Percentiles rank a stretch among this genome's conserved stretches.
These are phyloP conservation scores for Axis porcinus DNA, from an alignment of 2,113 vertebrate species.

Conservation along the genomic window DNA sequence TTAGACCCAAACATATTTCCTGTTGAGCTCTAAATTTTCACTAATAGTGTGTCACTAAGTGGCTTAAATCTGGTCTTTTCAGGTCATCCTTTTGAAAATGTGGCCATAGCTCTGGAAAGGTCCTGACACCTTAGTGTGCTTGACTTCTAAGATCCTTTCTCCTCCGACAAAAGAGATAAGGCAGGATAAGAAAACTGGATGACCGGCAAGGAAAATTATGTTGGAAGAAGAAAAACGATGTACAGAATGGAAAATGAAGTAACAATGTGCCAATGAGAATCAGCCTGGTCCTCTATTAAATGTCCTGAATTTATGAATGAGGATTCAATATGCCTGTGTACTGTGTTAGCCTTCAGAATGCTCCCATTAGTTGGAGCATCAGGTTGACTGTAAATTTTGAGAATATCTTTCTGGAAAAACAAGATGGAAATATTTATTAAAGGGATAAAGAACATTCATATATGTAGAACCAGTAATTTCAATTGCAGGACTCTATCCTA, in stretches of 20 bases:
- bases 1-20: background rate
- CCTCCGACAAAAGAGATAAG: background rate
- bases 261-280: background rate
- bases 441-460: constrained; percentile 6
- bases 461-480: constrained; percentile 19
- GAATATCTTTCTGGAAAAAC: constrained; percentile 33
- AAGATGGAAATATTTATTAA: constrained; percentile 39
- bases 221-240: background rate
- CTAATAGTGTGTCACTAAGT: background rate
- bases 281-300: background rate
- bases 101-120: background rate
- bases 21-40: background rate
- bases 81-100: background rate
- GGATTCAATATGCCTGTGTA: background rate
- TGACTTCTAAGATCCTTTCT: background rate
- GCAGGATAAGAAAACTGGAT: background rate
- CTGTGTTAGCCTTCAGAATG: background rate
- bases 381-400: background rate
- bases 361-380: background rate
- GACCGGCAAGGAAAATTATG: background rate
- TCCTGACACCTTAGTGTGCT: background rate
- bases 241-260: background rate
- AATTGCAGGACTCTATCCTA: background rate
- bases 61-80: background rate
- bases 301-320: background rate